phyloP scores from a whole-genome alignment of 2,113 vertebrate species.

The Clinocottus analis region DNA sequence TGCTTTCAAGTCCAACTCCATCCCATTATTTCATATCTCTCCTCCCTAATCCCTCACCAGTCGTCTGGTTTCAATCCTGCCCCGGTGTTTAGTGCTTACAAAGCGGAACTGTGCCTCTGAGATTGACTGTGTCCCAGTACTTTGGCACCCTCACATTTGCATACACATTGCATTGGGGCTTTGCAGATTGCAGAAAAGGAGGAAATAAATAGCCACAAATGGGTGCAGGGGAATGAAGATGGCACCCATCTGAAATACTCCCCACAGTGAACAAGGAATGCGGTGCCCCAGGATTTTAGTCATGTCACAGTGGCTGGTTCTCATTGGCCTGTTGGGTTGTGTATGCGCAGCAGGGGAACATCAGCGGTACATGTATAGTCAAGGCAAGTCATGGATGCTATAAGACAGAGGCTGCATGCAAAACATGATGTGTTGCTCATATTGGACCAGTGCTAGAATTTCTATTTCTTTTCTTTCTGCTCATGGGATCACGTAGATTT shows the following conservation, averaged over 20 bases:
- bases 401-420: conserved; percentile 36
- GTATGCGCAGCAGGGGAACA: conserved; percentile 54
- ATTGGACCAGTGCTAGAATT: conserved; percentile 44
- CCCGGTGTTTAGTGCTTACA: conserved; percentile 78
- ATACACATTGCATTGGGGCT: conserved; percentile 72
- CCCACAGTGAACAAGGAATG: conserved; percentile 47
- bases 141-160: conserved; percentile 72
- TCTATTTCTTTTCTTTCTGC: conserved; percentile 7
- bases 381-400: conserved; percentile 53
- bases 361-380: conserved; percentile 27
- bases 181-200: conserved; percentile 69
- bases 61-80: conserved; percentile 64
- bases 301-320: conserved; percentile 59
- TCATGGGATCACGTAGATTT: conserved; percentile 29
- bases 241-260: conserved; percentile 54
- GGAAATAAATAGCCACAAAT: conserved; percentile 73
- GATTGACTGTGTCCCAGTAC: conserved; percentile 70
- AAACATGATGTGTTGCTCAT: conserved; percentile 33
- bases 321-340: conserved; percentile 62
- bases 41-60: conserved; percentile 67
- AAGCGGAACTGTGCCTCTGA: conserved; percentile 67
- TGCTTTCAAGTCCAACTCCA: conserved; percentile 69
- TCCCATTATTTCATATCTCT: conserved; percentile 76
- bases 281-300: conserved; percentile 58
- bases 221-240: conserved; percentile 69